phyloP scores from a whole-genome alignment of 2,888 invertebrate genomes.

The Invenusta paracnida region DNA sequence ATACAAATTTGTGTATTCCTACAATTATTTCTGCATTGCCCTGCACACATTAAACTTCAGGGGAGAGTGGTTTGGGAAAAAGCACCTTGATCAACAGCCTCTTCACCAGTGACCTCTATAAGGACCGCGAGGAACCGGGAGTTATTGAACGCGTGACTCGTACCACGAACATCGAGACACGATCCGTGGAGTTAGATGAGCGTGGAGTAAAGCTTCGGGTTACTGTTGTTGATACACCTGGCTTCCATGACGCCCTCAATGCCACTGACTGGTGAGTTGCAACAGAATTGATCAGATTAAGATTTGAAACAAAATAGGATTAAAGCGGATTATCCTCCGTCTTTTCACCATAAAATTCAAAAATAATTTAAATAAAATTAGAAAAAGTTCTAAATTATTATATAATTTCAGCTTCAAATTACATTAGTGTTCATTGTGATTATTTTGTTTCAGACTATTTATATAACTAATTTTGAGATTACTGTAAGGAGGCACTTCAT shows the following conservation, averaged over 20 bases:
- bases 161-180: slow-evolving; percentile 86
- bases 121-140: slow-evolving; percentile 72
- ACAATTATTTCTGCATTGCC: no score
- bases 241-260: slow-evolving; percentile 86
- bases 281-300: no score
- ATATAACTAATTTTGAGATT: no score
- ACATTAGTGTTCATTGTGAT: neutral
- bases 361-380: neutral
- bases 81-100: slow-evolving; percentile 89
- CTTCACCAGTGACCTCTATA: slow-evolving; percentile 85
- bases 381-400: neutral
- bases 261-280: slow-evolving; percentile 73
- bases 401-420: neutral
- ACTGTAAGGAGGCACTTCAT: no score
- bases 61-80: slow-evolving; percentile 87
- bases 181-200: slow-evolving; percentile 90
- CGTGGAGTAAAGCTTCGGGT: slow-evolving; percentile 81
- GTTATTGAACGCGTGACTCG: slow-evolving; percentile 75
- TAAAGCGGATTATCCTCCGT: no score
- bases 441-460: no score
- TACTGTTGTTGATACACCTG: slow-evolving; percentile 89
- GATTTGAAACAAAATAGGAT: no score
- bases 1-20: no score
- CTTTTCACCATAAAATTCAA: no score
- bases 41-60: no score